A percentile compares a stretch with the other conserved stretches of the same genome.
These are phyloP conservation scores for Trematomus loennbergii DNA, from an alignment of 2,113 vertebrate species.

Conservation along the genomic window DNA sequence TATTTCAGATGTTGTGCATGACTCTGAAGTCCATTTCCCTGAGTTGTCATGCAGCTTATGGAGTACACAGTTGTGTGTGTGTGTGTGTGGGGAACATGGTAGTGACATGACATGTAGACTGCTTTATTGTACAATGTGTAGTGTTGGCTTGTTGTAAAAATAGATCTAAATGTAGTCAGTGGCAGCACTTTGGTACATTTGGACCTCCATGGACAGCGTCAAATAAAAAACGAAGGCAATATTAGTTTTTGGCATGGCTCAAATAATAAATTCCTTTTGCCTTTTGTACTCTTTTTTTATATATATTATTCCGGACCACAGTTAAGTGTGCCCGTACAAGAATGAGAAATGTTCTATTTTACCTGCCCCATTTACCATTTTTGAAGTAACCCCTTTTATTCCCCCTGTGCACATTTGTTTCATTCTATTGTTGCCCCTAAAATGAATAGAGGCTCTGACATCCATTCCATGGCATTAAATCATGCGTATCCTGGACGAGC, in stretches of 20 bases:
- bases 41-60: slow-evolving; percentile 32
- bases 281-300: slow-evolving; percentile 28
- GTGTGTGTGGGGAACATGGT: too few relatives aligned
- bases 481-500: slow-evolving; percentile 46
- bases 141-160: background rate
- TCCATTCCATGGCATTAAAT: slow-evolving; percentile 54
- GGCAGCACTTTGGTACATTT: slow-evolving; percentile 17
- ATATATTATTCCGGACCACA: slow-evolving; percentile 9
- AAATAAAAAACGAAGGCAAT: slow-evolving; percentile 19
- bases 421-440: slow-evolving; percentile 48
- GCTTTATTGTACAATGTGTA: slow-evolving; percentile 17
- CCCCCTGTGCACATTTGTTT: slow-evolving; percentile 33
- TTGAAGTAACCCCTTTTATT: slow-evolving; percentile 39
- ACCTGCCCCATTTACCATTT: slow-evolving; percentile 60
- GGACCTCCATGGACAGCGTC: background rate
- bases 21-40: slow-evolving; percentile 52
- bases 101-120: background rate
- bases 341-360: slow-evolving; percentile 42
- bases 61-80: background rate
- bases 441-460: slow-evolving; percentile 51
- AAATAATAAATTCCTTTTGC: slow-evolving; percentile 11
- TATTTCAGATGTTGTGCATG: slow-evolving; percentile 37
- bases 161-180: slow-evolving; percentile 17
- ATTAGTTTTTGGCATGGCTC: background rate
- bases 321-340: slow-evolving; percentile 42